phyloP scores from a whole-genome alignment of 2,797 vertebrate species.

The Dendrocincla tyrannina region DNA sequence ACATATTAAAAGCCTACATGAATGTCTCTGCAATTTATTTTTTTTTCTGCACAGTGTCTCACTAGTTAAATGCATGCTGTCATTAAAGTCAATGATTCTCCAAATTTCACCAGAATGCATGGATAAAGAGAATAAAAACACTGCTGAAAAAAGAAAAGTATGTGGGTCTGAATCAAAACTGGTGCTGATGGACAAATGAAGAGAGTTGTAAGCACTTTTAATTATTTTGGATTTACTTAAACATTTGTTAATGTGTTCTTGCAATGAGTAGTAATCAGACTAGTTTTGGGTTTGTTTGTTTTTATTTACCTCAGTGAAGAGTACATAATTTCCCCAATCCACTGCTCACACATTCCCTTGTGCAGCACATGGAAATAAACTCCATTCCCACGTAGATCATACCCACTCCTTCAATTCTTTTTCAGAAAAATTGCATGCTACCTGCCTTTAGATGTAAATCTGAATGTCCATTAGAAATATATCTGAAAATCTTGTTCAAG shows the following conservation, averaged over 20 bases:
- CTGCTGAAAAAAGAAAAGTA: background rate
- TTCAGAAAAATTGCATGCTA: slow-evolving; percentile 5
- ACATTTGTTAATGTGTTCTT: background rate
- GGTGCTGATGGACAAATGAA: background rate
- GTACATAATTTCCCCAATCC: background rate
- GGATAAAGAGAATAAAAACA: background rate
- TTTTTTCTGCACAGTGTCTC: background rate
- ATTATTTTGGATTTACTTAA: background rate
- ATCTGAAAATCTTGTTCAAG: background rate
- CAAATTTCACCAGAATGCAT: background rate
- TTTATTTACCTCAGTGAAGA: background rate
- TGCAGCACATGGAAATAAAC: background rate
- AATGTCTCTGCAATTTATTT: background rate
- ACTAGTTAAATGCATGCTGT: background rate
- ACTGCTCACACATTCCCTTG: background rate
- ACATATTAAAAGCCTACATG: background rate
- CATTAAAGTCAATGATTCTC: background rate
- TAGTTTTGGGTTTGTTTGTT: background rate
- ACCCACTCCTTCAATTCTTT: background rate
- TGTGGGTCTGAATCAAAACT: background rate
- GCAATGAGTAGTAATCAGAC: background rate
- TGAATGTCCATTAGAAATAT: background rate
- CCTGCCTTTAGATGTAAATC: background rate
- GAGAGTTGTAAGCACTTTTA: fast-evolving
- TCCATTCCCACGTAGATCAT: background rate